Conservation (phyloP, 2,888 invertebrate genomes). For the Pyralis farinalis region DNA sequence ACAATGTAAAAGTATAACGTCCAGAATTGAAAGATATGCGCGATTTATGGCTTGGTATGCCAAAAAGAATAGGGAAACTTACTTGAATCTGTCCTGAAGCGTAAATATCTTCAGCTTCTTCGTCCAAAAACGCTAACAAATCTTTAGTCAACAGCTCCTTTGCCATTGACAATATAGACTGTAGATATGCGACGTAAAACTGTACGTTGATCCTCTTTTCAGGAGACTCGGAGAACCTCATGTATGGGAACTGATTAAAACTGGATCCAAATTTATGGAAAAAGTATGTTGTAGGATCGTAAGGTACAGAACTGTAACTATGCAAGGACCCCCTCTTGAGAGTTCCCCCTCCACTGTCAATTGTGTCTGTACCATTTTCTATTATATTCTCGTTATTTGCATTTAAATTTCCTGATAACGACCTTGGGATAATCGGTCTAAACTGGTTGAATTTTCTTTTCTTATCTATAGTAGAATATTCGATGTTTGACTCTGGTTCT, state of each 20-base stretch:
- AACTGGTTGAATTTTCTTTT: slow-evolving; percentile 86
- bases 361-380: slow-evolving; percentile 57
- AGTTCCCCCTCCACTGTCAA: slow-evolving; percentile 51
- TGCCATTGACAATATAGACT: slow-evolving; percentile 89
- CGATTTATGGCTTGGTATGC: no score
- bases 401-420: slow-evolving; percentile 91
- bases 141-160: slow-evolving; percentile 94
- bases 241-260: slow-evolving; percentile 93
- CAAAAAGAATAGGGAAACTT: slow-evolving; percentile 14
- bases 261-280: slow-evolving; percentile 96
- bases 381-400: slow-evolving; percentile 79
- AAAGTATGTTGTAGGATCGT: slow-evolving; percentile 92
- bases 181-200: slow-evolving; percentile 89
- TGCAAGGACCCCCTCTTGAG: slow-evolving; percentile 71
- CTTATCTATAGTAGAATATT: slow-evolving; percentile 79
- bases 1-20: no score
- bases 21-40: no score
- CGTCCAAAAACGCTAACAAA: slow-evolving; percentile 89
- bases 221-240: slow-evolving; percentile 87
- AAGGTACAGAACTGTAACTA: slow-evolving; percentile 85
- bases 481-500: slow-evolving; percentile 61
- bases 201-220: slow-evolving; percentile 84
- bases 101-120: slow-evolving; percentile 90
- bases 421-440: slow-evolving; percentile 94
- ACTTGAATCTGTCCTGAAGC: slow-evolving; percentile 84